Evolutionary conservation across 2,888 invertebrate genomes (phyloP), one percentile per base, ranked within the genome.

Genomic region (Busseola fusca): DNA sequence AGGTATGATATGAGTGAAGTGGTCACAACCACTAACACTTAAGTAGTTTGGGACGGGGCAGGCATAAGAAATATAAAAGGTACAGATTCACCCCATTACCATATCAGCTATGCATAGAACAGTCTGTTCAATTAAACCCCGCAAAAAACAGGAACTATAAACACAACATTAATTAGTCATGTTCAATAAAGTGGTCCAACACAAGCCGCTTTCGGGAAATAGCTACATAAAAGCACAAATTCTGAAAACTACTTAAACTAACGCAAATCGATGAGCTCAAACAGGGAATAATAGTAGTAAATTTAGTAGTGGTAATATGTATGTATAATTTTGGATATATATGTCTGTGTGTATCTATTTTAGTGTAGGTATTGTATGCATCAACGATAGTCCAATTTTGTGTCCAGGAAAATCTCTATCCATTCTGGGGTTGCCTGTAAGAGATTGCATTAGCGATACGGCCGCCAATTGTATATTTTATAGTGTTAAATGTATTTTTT

Each of bases 211-310:
- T 42, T 1, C 66, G 3, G 3, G 14, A 30, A 58, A 42, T 56
- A 27, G 16, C 27, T 21, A 48, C 16, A 48, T 63, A n/a, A 54
- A 58, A 59, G 16, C 45, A 48, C 40, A 54, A 10, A n/a, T 56
- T 76, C 45, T n/a, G 34, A 57, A 34, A 70, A 56, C 60, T 10
- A 45, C 37, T 57, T 18, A 45, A 57, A 69, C 21, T 16, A 64
- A 27, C 1, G n/a, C 14, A 27, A 52, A 27, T 52, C 14, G 18
- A 66, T 59, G 45, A 48, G 54, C 27, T 65, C 58, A 56, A 45
- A 63, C n/a, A 21, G 21, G 27, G 6, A 37, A n/a, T n/a, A n/a
- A n/a, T n/a, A n/a, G n/a, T n/a, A n/a, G n/a, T n/a, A n/a, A n/a
- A n/a, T n/a, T n/a, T n/a, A n/a, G n/a, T n/a, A n/a, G n/a, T n/a